These are phyloP conservation scores for Hirtodrosophila cameraria DNA, from an alignment of 2,888 invertebrate genomes.

Conservation along the genomic window DNA sequence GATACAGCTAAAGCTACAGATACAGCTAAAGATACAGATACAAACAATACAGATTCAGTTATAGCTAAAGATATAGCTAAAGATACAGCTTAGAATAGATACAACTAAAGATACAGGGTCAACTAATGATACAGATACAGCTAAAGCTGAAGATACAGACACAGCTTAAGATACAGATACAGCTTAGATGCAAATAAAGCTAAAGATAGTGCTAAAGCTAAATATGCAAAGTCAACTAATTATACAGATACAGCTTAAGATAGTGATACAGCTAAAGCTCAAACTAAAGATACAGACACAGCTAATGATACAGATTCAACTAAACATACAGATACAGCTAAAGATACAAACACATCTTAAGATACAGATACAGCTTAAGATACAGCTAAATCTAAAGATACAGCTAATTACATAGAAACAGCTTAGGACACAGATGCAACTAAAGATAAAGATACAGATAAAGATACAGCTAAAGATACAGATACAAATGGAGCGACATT, in stretches of 20 bases:
- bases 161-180: slow-evolving; percentile 4
- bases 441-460: slow-evolving; percentile 5
- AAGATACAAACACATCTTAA: not conserved
- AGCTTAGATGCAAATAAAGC: slow-evolving; percentile 9
- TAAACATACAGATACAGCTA: slow-evolving; percentile 5
- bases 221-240: not conserved
- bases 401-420: slow-evolving; percentile 15
- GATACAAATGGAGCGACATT: not conserved
- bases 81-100: slow-evolving; percentile 3
- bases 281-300: slow-evolving; percentile 7
- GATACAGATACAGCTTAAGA: not conserved
- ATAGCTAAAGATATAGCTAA: slow-evolving; percentile 9
- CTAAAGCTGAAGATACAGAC: slow-evolving; percentile 19
- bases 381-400: slow-evolving; percentile 18
- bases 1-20: slow-evolving; percentile 1
- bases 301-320: slow-evolving; percentile 9
- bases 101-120: slow-evolving; percentile 4
- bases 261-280: slow-evolving; percentile 22
- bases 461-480: slow-evolving; percentile 4
- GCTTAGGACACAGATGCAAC: slow-evolving; percentile 6
- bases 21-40: slow-evolving; percentile 8
- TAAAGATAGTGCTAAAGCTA: slow-evolving; percentile 2
- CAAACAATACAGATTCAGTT: not conserved
- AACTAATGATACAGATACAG: no score
- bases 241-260: slow-evolving; percentile 1